Conservation (phyloP, 2,797 vertebrate genomes). For the Paguma larvata region DNA sequence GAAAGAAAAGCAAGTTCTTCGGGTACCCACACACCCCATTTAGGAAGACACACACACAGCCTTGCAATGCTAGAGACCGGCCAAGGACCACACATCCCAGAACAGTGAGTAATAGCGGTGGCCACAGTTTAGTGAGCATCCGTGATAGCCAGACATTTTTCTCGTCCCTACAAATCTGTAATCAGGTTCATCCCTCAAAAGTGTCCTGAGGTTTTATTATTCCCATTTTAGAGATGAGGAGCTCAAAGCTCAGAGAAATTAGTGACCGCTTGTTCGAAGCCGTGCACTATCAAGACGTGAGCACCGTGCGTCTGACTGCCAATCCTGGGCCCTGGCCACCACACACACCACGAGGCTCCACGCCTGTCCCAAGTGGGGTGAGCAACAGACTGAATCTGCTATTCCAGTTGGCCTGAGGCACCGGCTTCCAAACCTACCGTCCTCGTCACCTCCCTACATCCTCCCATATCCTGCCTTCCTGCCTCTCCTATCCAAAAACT, state of each 20-base stretch:
- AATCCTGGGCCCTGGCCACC: rapidly evolving
- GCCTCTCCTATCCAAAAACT: not conserved
- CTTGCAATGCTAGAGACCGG: not conserved
- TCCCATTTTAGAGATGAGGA: not conserved
- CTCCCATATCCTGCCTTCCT: not conserved
- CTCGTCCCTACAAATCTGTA: not conserved
- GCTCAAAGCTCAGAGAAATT: not conserved
- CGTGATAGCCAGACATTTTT: not conserved
- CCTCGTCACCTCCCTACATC: rapidly evolving
- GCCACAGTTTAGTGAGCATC: not conserved
- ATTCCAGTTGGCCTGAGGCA: not conserved
- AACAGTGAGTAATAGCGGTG: not conserved
- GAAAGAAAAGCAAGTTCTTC: not conserved
- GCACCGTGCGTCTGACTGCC: too few species aligned
- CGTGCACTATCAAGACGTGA: rapidly evolving
- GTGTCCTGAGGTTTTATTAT: not conserved
- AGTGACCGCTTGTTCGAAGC: not conserved
- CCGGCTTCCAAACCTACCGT: not conserved
- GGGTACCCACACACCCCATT: rapidly evolving
- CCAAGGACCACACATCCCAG: not conserved
- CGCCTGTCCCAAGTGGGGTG: rapidly evolving
- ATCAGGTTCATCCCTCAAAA: not conserved
- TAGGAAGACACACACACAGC: not conserved
- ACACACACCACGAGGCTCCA: rapidly evolving
- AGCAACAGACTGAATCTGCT: not conserved